Evolutionary conservation across 2,888 invertebrate species (phyloP), one percentile per base, ranked within the genome.

Genomic region (Scaptomyza cyrtandrae): DNA sequence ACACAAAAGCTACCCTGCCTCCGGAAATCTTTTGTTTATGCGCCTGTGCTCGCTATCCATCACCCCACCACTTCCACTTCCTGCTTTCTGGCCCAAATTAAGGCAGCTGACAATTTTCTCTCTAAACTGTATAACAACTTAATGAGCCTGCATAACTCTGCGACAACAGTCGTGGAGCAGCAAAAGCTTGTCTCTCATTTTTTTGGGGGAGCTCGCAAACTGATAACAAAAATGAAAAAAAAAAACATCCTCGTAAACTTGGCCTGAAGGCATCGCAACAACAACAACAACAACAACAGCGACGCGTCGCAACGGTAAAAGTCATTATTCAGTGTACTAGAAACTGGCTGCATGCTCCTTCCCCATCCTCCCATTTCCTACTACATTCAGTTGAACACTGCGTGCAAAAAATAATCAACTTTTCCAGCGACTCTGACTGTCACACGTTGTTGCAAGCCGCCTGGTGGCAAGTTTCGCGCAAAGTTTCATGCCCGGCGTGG

Each of bases 121-220:
- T 86, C 86, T 86, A 86, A 86, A 88, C 86, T 88, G 86, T 87
- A 85, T 88, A 86, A 86, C 86, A 86, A 88, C 86, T 90, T 88
- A 89, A 88, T 88, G 90, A 89, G 90, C 88, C 81, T 84, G 90
- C 85, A 88, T 89, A 89, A 89, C 78, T 88, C 86, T 84, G 78
- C 73, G 75, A 64, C 73, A 81, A 68, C 65, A 77, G 71, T 48
- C 54, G 13, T 39, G 19, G 9, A 68, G 62, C 35, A 50, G 66
- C 29, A 53, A 49, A 52, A 68, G 55, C 33, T 54, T 65, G 65
- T 45, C 61, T 58, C 48, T 48, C 52, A 56, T 50, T 63, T 64
- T 63, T 16, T 63, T 64, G 39, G 41, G 54, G 39, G 43, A 14
- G 58, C 41, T 44, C 31, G 10, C 4, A 4, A 54, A 64, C 64